Percentiles rank a stretch among this genome's conserved stretches.
These are phyloP conservation scores for Aspidoscelis tigris DNA, from an alignment of 2,113 vertebrate species.

Conservation along the genomic window DNA sequence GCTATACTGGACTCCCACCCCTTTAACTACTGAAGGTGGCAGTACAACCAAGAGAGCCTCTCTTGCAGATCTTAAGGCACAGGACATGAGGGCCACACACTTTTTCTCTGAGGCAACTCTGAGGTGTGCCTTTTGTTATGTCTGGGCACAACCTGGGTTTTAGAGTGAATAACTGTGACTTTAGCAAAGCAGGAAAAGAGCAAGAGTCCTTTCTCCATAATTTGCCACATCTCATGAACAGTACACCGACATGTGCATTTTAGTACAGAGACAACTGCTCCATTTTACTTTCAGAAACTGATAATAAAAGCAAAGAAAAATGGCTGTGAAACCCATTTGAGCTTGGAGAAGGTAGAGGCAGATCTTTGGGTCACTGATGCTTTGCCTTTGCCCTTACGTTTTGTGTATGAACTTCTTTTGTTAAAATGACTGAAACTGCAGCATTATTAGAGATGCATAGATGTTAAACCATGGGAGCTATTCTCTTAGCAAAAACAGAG, in stretches of 20 bases:
- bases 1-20: no score
- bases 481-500: neutral
- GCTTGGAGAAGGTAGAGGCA: neutral
- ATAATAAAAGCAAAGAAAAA: no score
- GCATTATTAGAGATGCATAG: neutral
- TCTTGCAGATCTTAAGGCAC: no score
- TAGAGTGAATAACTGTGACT: neutral
- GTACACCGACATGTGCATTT: neutral
- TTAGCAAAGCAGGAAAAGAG: neutral
- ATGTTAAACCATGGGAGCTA: neutral
- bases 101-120: no score
- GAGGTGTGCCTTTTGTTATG: no score
- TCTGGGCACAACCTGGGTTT: neutral
- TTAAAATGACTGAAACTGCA: no score
- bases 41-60: no score
- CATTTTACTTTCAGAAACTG: neutral
- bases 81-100: no score
- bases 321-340: neutral
- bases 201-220: neutral
- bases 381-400: neutral
- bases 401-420: neutral
- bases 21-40: no score
- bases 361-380: neutral
- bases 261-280: neutral
- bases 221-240: neutral